A percentile compares a stretch with the other conserved stretches of the same genome.
Conservation (phyloP, 2,113 vertebrate genomes). For the Zapus hudsonius region DNA sequence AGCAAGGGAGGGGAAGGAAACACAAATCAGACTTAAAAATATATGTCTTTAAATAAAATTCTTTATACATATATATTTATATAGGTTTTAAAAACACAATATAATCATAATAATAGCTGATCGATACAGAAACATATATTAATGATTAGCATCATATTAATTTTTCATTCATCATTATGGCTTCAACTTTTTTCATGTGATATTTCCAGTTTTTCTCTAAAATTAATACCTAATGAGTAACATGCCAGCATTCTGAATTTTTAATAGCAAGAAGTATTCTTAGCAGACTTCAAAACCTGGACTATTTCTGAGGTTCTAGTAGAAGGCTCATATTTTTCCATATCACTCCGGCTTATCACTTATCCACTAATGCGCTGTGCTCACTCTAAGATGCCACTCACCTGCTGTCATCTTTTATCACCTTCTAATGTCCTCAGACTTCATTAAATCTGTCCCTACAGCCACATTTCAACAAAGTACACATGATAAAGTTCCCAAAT, state of each 20-base stretch:
- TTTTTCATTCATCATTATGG: background rate
- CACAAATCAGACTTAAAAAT: background rate
- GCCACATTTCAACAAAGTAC: background rate
- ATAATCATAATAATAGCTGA: background rate
- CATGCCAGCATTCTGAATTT: background rate
- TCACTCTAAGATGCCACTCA: rapidly evolving
- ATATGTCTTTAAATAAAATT: background rate
- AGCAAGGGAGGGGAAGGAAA: background rate
- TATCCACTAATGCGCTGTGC: background rate
- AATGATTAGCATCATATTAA: background rate
- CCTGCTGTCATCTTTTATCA: background rate
- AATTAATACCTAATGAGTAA: background rate
- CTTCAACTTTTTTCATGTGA: background rate
- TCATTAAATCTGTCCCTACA: background rate
- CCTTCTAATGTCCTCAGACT: background rate
- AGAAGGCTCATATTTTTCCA: background rate
- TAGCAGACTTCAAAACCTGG: background rate
- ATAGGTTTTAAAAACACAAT: background rate
- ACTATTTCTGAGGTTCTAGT: background rate
- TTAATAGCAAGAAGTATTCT: background rate
- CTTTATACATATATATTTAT: background rate
- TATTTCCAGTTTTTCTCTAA: background rate
- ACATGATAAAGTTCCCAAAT: background rate
- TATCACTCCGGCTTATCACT: background rate
- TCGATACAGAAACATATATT: background rate